A percentile compares a stretch with the other conserved stretches of the same genome.
Conservation (phyloP, 2,797 vertebrate genomes). For the Eurystomus glaucurus region DNA sequence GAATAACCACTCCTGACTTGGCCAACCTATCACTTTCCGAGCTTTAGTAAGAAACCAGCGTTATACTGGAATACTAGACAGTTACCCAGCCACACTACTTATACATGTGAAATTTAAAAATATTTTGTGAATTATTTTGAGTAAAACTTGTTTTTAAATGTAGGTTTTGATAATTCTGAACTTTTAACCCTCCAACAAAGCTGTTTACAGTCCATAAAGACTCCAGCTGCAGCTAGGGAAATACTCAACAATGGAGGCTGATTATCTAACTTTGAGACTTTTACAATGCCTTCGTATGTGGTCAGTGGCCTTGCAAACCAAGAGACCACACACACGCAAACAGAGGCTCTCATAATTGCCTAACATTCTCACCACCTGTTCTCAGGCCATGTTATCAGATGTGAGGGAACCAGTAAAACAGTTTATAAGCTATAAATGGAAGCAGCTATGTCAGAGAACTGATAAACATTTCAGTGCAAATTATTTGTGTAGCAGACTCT, state of each 20-base stretch:
- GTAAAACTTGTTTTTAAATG: not conserved
- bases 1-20: not conserved
- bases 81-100: not conserved
- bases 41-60: not conserved
- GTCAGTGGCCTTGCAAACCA: constrained; percentile 82
- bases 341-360: constrained; percentile 75
- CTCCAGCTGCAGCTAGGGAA: constrained; percentile 67
- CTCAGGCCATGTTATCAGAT: constrained; percentile 81
- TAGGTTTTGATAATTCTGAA: constrained; percentile 45
- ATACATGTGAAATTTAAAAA: not conserved
- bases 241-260: constrained; percentile 55
- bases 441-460: constrained; percentile 73
- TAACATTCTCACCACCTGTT: constrained; percentile 82
- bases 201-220: constrained; percentile 63
- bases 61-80: not conserved
- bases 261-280: constrained; percentile 76
- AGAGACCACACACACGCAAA: constrained; percentile 90
- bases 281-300: constrained; percentile 78
- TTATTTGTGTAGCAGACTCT: constrained; percentile 75
- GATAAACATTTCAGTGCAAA: constrained; percentile 79
- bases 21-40: not conserved
- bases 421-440: constrained; percentile 82
- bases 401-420: constrained; percentile 77
- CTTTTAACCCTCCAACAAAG: constrained; percentile 67
- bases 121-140: not conserved